Percentiles rank a stretch among this genome's conserved stretches.
Evolutionary conservation across 2,113 vertebrate species (phyloP).

Genomic region (Ciconia maguari): DNA sequence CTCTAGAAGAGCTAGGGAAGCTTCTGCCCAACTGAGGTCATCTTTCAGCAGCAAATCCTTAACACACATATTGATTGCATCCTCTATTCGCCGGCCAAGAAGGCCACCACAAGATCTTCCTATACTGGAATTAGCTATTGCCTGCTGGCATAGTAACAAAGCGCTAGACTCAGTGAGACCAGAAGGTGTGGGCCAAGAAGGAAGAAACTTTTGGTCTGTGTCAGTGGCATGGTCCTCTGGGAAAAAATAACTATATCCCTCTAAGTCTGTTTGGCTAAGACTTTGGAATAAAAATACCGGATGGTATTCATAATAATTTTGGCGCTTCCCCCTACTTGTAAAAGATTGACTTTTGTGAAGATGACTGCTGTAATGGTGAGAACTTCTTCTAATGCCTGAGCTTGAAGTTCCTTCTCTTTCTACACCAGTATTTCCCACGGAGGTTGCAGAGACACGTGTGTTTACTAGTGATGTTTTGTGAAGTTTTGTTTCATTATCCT

Average conservation of each 20-base stretch:
- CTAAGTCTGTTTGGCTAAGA: conserved; percentile 75
- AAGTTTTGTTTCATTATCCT: conserved; percentile 5
- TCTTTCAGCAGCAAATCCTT: conserved; percentile 87
- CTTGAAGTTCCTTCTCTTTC: background rate
- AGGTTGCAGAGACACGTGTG: background rate
- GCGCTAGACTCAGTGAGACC: conserved; percentile 75
- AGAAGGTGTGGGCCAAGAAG: conserved; percentile 84
- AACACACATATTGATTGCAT: conserved; percentile 80
- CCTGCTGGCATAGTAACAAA: conserved; percentile 68
- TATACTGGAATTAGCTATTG: conserved; percentile 80
- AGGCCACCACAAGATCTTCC: conserved; percentile 74
- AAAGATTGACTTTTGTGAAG: background rate
- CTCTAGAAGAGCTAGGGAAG: conserved; percentile 83
- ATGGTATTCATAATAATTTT: conserved; percentile 62
- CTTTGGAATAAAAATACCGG: conserved; percentile 68
- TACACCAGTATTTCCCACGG: background rate
- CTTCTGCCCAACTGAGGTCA: conserved; percentile 80
- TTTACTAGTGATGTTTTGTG: background rate
- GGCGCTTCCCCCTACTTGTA: conserved; percentile 58
- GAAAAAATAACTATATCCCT: conserved; percentile 86
- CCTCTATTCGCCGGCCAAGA: conserved; percentile 52
- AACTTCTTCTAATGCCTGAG: background rate
- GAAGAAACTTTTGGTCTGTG: conserved; percentile 49
- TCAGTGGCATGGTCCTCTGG: conserved; percentile 83
- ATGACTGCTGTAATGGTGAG: background rate